These are phyloP conservation scores for Scaptomyza reducta DNA, from an alignment of 2,888 invertebrate genomes.

Conservation along the genomic window DNA sequence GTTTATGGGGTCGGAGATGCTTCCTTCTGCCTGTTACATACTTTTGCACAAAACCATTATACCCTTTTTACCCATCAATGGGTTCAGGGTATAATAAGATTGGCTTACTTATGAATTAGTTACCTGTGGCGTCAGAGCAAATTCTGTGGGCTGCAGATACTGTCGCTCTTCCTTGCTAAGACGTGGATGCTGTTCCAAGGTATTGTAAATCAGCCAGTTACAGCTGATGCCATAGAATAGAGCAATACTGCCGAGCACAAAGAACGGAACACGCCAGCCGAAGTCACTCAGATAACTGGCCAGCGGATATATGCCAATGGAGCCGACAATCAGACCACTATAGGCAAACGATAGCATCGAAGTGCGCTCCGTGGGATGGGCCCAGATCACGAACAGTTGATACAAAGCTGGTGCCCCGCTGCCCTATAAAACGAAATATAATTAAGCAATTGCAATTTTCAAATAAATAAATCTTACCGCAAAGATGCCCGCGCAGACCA, in stretches of 20 bases:
- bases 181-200: constrained; percentile 85
- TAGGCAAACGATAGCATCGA: constrained; percentile 83
- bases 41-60: too few species aligned
- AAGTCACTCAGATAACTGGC: constrained; percentile 86
- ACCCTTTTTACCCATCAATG: too few species aligned
- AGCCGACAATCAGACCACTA: constrained; percentile 84
- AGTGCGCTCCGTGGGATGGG: constrained; percentile 83
- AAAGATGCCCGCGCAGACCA: constrained; percentile 85
- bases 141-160: constrained; percentile 65
- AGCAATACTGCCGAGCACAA: constrained; percentile 83
- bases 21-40: too few species aligned
- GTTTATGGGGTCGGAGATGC: too few species aligned
- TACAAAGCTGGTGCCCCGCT: constrained; percentile 82
- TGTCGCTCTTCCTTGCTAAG: constrained; percentile 84
- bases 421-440: constrained; percentile 67
- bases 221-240: constrained; percentile 73
- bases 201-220: constrained; percentile 84
- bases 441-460: too few species aligned
- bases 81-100: too few species aligned
- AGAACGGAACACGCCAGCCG: constrained; percentile 87
- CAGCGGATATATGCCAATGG: constrained; percentile 85
- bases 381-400: constrained; percentile 83
- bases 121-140: constrained; percentile 52
- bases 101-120: not conserved
- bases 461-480: constrained; percentile 80